A percentile compares a stretch with the other conserved stretches of the same genome.
phyloP scores from a whole-genome alignment of 2,888 invertebrate species.

The Aelia acuminata region DNA sequence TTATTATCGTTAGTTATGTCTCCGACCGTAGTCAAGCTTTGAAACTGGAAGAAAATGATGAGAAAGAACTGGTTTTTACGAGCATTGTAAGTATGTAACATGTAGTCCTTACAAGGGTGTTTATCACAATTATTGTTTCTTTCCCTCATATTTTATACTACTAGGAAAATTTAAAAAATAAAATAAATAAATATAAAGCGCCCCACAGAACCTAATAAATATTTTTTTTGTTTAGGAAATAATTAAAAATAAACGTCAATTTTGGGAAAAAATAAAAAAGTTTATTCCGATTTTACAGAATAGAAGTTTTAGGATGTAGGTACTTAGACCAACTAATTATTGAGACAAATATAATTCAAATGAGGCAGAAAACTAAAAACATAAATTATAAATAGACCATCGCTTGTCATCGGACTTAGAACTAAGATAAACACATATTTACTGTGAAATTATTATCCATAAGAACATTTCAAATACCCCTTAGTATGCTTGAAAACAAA shows the following conservation, averaged over 20 bases:
- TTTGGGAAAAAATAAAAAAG: not conserved
- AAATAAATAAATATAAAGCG: too few species aligned
- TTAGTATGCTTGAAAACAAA: not conserved
- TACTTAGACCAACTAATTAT: too few species aligned
- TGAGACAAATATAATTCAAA: not conserved
- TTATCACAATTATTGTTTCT: not conserved
- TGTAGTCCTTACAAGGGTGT: not conserved
- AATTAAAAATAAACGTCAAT: not conserved
- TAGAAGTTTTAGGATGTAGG: too few species aligned
- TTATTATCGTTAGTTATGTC: not conserved
- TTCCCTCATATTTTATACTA: too few species aligned
- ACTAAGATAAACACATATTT: not conserved
- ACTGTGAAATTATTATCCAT: not conserved
- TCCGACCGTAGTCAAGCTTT: not conserved
- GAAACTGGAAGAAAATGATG: not conserved
- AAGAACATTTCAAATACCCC: not conserved
- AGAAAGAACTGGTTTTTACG: not conserved
- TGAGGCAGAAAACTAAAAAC: not conserved
- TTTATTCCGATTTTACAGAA: too few species aligned
- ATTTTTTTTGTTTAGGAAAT: not conserved
- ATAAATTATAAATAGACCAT: not conserved
- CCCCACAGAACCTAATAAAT: too few species aligned
- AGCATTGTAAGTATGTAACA: slow-evolving; percentile 12
- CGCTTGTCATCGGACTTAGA: not conserved
- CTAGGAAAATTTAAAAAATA: too few species aligned